These are phyloP conservation scores for Hylaea fasciaria DNA, from an alignment of 2,888 invertebrate species.

Conservation along the genomic window DNA sequence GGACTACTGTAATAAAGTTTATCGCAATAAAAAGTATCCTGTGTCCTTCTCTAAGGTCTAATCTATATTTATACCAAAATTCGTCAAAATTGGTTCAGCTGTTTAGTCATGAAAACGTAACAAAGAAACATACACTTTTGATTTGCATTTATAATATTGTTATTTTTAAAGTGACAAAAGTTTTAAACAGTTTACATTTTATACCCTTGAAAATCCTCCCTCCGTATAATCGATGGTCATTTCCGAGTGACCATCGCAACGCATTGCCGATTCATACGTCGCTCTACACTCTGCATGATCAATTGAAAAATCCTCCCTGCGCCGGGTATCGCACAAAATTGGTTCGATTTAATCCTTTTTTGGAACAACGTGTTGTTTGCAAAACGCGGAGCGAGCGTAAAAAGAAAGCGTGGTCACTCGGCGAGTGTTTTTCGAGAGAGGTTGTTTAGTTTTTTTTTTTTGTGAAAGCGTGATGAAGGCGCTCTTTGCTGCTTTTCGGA, in stretches of 20 bases:
- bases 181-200: no score
- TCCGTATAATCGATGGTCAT: background rate
- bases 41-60: no score
- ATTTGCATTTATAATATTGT: no score
- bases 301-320: constrained; percentile 5
- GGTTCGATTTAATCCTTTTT: constrained; percentile 19
- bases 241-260: constrained; percentile 1
- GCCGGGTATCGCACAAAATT: constrained; percentile 9
- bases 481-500: no score
- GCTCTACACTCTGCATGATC: constrained; percentile 5
- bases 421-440: background rate
- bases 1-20: no score
- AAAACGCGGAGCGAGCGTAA: background rate
- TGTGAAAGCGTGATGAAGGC: background rate
- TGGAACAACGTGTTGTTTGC: constrained; percentile 16
- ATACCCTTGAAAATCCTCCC: no score
- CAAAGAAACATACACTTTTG: no score
- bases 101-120: no score
- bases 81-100: no score
- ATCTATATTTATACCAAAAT: no score
- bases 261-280: constrained; percentile 1
- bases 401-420: background rate
- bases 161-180: no score
- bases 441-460: background rate
- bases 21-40: no score